phyloP scores from a whole-genome alignment of 2,113 vertebrate genomes.

The Pardalotus punctatus region DNA sequence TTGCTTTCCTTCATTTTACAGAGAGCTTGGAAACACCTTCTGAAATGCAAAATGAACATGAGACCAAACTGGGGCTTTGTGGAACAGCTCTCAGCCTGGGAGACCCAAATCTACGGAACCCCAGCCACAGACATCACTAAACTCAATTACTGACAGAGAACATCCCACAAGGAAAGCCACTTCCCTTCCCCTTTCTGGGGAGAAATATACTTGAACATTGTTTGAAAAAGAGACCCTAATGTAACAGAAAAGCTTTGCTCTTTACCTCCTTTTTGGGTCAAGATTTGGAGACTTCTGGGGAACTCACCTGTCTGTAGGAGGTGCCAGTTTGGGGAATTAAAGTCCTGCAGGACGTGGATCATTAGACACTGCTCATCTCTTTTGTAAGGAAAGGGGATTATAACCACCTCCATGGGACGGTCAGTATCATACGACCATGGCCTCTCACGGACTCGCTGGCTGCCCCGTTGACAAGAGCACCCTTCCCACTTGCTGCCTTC shows the following conservation, averaged over 20 bases:
- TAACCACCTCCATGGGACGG: background rate
- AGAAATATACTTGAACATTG: background rate
- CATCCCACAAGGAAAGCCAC: background rate
- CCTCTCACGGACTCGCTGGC: background rate
- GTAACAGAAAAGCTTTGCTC: background rate
- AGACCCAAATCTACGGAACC: conserved; percentile 53
- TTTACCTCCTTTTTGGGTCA: background rate
- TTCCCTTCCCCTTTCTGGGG: background rate
- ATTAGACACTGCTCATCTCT: accelerated
- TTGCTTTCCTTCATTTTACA: conserved; percentile 52
- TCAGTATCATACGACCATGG: accelerated
- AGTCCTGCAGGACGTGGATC: background rate
- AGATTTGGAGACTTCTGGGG: background rate
- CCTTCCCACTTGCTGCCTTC: background rate
- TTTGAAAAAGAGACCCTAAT: background rate
- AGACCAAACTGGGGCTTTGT: conserved; percentile 80
- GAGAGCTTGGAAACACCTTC: conserved; percentile 78
- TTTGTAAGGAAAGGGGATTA: background rate
- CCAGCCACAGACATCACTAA: conserved; percentile 69
- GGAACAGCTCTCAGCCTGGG: conserved; percentile 84
- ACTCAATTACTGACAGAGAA: conserved; percentile 63
- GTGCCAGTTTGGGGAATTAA: background rate
- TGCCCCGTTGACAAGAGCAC: too few species aligned
- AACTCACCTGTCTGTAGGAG: background rate
- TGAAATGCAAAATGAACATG: conserved; percentile 78